Evolutionary conservation across 2,113 vertebrate species (phyloP).

Genomic region (Pungitius pungitius): DNA sequence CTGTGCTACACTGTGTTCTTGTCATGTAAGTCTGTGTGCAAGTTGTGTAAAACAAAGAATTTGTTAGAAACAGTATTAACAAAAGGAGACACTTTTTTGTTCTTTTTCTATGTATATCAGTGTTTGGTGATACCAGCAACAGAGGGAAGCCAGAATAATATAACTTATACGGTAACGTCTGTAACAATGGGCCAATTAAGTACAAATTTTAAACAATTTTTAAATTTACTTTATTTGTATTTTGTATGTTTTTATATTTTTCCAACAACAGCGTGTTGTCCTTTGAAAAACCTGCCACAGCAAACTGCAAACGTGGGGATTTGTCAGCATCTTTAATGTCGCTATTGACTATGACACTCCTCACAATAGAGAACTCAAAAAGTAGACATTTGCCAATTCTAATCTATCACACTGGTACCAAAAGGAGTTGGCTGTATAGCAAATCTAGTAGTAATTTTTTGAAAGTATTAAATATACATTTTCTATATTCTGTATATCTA

Average conservation of each 20-base stretch:
- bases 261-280: conserved; percentile 62
- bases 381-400: conserved; percentile 57
- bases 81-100: conserved; percentile 45
- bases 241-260: conserved; percentile 85
- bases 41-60: conserved; percentile 57
- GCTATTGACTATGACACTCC: conserved; percentile 42
- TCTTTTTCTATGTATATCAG: conserved; percentile 64
- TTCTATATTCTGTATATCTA: conserved; percentile 74
- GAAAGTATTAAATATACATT: conserved; percentile 66
- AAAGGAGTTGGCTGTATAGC: conserved; percentile 43
- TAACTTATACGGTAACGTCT: conserved; percentile 36
- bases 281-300: conserved; percentile 63
- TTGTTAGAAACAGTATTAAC: conserved; percentile 63
- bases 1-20: conserved; percentile 78
- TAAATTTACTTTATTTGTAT: conserved; percentile 76
- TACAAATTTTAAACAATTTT: conserved; percentile 65
- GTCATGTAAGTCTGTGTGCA: conserved; percentile 74
- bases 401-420: conserved; percentile 53
- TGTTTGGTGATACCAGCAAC: conserved; percentile 73
- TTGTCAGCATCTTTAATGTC: conserved; percentile 52
- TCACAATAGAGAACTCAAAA: conserved; percentile 35
- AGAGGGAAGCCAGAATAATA: conserved; percentile 43
- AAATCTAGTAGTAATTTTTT: conserved; percentile 50
- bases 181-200: conserved; percentile 59
- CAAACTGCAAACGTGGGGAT: conserved; percentile 35